A percentile compares a stretch with the other conserved stretches of the same genome.
These are phyloP conservation scores for Clarias magur DNA, from an alignment of 2,113 vertebrate species.

Conservation along the genomic window DNA sequence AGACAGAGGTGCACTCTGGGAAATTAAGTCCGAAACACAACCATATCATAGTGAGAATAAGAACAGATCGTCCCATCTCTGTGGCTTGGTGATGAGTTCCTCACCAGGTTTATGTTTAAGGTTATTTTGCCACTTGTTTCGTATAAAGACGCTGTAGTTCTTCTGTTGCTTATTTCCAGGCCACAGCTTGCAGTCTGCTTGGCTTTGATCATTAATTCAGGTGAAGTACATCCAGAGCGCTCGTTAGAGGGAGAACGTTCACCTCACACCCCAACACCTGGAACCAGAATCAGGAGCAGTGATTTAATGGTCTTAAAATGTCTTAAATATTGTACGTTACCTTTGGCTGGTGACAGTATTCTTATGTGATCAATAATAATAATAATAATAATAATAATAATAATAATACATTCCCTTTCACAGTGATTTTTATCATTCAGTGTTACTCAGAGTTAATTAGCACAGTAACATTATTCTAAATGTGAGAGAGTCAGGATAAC, in stretches of 20 bases:
- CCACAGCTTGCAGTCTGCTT: neutral
- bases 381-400: neutral
- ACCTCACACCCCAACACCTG: neutral
- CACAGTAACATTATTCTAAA: slow-evolving; percentile 36
- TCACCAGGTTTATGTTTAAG: neutral
- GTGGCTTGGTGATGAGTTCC: neutral
- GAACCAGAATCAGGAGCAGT: neutral
- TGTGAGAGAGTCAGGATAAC: neutral
- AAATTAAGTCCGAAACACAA: too few species aligned
- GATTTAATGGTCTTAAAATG: too few species aligned
- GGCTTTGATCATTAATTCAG: neutral
- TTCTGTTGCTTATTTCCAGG: neutral
- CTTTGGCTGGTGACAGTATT: neutral
- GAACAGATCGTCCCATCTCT: too few species aligned
- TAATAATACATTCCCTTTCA: neutral
- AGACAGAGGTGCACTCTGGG: too few species aligned
- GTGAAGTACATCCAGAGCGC: neutral
- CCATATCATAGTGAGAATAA: too few species aligned
- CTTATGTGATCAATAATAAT: neutral
- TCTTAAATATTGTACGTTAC: neutral
- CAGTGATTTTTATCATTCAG: slow-evolving; percentile 51
- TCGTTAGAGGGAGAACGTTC: neutral
- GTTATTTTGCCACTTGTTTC: too few species aligned
- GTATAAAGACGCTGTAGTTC: neutral
- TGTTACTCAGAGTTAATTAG: slow-evolving; percentile 54